These are phyloP conservation scores for Falcunculus frontatus DNA, from an alignment of 2,113 vertebrate genomes.

Conservation along the genomic window DNA sequence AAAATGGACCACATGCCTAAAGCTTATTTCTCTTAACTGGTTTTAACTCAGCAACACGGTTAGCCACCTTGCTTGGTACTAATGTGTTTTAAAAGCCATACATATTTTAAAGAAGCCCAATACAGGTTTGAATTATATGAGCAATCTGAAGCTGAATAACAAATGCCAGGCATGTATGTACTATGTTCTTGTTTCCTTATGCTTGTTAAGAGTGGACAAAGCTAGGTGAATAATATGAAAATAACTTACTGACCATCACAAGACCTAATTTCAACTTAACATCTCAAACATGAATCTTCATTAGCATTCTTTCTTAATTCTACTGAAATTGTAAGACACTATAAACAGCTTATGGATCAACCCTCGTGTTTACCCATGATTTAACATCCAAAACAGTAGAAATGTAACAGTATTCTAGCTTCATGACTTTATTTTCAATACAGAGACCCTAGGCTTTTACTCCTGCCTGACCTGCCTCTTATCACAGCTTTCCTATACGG, in stretches of 20 bases:
- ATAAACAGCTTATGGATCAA: background rate
- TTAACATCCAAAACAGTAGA: background rate
- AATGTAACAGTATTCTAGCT: background rate
- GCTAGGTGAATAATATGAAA: background rate
- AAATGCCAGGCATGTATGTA: rapidly evolving
- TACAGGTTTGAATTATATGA: background rate
- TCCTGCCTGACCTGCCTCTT: background rate
- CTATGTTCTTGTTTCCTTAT: background rate
- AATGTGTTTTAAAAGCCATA: background rate
- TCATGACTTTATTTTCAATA: background rate
- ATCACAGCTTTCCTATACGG: background rate
- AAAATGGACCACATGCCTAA: background rate
- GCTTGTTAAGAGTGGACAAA: background rate
- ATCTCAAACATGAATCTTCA: background rate
- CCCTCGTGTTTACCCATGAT: background rate
- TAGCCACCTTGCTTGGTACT: background rate
- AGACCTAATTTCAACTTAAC: background rate
- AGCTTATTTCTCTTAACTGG: background rate
- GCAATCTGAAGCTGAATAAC: background rate
- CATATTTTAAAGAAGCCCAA: background rate
- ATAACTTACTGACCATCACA: background rate
- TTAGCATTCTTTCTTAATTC: background rate
- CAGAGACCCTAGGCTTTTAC: background rate
- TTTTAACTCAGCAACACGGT: background rate
- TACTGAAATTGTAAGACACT: background rate